These are phyloP conservation scores for Machimus rusticus DNA, from an alignment of 2,888 invertebrate genomes.

Conservation along the genomic window DNA sequence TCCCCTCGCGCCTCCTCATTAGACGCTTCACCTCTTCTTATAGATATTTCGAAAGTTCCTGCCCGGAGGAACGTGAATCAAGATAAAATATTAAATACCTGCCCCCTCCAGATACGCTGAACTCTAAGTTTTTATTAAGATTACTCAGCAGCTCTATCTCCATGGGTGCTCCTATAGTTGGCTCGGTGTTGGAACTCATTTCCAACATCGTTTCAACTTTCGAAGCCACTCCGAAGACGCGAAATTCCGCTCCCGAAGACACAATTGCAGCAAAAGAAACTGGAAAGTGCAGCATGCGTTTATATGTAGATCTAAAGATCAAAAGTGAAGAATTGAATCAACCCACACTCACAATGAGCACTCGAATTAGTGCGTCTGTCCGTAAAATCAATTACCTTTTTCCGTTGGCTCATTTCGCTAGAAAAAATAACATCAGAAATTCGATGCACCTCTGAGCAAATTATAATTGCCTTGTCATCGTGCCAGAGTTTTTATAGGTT, in stretches of 20 bases:
- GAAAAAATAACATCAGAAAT: not conserved
- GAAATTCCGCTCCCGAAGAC: not conserved
- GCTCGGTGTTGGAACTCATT: not conserved
- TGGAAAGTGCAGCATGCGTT: not conserved
- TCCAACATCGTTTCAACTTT: not conserved
- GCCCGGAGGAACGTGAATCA: conserved; percentile 14
- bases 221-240: not conserved
- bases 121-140: not conserved
- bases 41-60: conserved; percentile 13
- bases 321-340: not conserved
- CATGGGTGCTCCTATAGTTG: not conserved
- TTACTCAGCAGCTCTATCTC: not conserved
- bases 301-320: not conserved
- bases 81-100: conserved; percentile 9
- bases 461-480: not conserved
- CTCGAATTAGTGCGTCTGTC: not conserved
- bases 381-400: not conserved
- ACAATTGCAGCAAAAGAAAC: not conserved
- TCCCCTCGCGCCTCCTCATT: not conserved
- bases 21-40: not conserved
- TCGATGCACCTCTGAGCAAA: not conserved
- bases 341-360: not conserved
- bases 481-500: not conserved
- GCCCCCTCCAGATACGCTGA: not conserved
- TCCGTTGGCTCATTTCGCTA: not conserved